These are phyloP conservation scores for Ancistrus triradiatus DNA, from an alignment of 2,113 vertebrate species.

Conservation along the genomic window DNA sequence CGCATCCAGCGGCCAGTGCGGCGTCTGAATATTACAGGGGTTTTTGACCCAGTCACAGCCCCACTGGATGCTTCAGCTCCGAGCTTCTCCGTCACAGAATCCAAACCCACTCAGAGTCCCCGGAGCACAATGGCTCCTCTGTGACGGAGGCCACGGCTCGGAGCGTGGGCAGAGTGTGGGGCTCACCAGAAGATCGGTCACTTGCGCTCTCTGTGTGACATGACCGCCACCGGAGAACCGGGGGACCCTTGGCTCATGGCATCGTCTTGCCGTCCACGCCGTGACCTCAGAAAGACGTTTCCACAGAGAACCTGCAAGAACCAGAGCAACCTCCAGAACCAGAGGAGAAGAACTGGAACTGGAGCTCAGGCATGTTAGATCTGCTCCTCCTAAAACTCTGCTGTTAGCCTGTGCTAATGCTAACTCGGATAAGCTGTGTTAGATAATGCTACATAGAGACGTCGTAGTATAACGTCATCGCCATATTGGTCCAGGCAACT, in stretches of 20 bases:
- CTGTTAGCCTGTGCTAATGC: too few species aligned
- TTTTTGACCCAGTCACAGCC: too few species aligned
- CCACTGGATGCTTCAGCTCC: too few species aligned
- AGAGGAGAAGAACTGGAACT: not conserved
- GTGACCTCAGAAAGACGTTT: slow-evolving; percentile 25
- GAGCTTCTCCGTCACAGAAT: slow-evolving; percentile 22
- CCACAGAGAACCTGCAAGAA: slow-evolving; percentile 12
- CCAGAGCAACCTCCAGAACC: slow-evolving; percentile 4
- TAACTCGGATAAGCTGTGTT: too few species aligned
- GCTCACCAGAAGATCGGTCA: slow-evolving; percentile 13
- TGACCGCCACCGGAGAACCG: too few species aligned
- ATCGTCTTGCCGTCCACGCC: slow-evolving; percentile 13
- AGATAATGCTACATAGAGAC: too few species aligned
- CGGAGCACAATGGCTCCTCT: slow-evolving; percentile 39
- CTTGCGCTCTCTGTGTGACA: too few species aligned
- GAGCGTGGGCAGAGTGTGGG: slow-evolving; percentile 24
- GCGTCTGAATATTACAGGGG: too few species aligned
- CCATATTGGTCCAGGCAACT: too few species aligned
- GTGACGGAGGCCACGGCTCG: slow-evolving; percentile 25
- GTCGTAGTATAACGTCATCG: too few species aligned
- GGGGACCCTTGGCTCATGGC: slow-evolving; percentile 36
- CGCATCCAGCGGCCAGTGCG: too few species aligned
- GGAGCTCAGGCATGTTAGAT: slow-evolving; percentile 34
- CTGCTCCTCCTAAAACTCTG: not conserved
- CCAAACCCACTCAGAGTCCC: slow-evolving; percentile 30